These are phyloP conservation scores for Drosophila bipectinata DNA, from an alignment of 1,140 invertebrate species.

Conservation along the genomic window DNA sequence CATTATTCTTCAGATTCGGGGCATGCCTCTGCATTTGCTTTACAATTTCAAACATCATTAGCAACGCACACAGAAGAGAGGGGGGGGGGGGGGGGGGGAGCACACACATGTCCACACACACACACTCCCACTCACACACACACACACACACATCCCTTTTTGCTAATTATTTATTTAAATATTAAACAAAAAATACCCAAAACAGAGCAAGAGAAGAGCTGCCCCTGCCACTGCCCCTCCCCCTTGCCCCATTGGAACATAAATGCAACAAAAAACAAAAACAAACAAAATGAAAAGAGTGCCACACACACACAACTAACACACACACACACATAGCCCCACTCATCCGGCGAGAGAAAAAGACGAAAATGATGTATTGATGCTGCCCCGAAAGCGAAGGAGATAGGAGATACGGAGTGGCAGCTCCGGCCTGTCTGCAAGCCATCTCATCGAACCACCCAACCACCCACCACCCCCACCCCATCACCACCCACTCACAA, in stretches of 20 bases:
- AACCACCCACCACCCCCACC: constrained; percentile 16
- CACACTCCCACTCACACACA: constrained; percentile 10
- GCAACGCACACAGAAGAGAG: constrained; percentile 62
- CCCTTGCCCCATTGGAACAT: background rate
- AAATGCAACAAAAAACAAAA: constrained; percentile 60
- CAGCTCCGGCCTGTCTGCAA: constrained; percentile 26
- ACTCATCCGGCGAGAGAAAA: constrained; percentile 30
- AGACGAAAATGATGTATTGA: constrained; percentile 82
- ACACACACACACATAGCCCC: constrained; percentile 32
- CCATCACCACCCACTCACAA: constrained; percentile 19
- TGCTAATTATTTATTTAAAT: constrained; percentile 84
- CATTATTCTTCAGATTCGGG: constrained; percentile 56
- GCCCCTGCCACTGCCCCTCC: too few relatives aligned
- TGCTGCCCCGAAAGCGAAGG: constrained; percentile 35
- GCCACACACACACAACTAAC: constrained; percentile 61
- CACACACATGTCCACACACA: constrained; percentile 7
- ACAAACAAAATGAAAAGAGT: constrained; percentile 57
- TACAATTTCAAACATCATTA: constrained; percentile 82
- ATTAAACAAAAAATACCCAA: constrained; percentile 81
- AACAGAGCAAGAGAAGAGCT: constrained; percentile 19
- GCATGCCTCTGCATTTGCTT: constrained; percentile 79
- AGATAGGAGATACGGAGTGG: constrained; percentile 1
- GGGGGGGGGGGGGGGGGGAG: constrained; percentile 2
- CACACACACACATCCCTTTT: constrained; percentile 70
- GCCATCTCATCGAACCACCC: background rate